Percentiles rank a stretch among this genome's conserved stretches.
These are phyloP conservation scores for Polydesmus complanatus DNA, from an alignment of 2,888 invertebrate genomes.

Conservation along the genomic window DNA sequence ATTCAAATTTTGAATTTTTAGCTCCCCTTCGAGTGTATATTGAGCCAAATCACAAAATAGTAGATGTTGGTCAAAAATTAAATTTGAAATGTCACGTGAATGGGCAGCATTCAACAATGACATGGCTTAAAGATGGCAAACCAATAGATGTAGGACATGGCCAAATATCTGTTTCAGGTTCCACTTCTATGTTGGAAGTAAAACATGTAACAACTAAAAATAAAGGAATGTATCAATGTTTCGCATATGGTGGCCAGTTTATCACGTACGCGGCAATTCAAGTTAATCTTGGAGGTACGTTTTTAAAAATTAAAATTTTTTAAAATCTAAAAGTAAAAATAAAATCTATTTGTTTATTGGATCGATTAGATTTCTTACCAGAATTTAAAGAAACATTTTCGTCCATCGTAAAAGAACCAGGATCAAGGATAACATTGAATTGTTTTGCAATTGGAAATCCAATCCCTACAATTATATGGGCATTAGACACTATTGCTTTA, in stretches of 20 bases:
- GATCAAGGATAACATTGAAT: background rate
- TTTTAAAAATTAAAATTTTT: no score
- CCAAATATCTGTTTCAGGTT: background rate
- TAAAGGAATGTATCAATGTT: slow-evolving; percentile 15
- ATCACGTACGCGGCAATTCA: slow-evolving; percentile 1
- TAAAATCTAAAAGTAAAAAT: no score
- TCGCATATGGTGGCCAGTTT: background rate
- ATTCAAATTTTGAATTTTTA: background rate
- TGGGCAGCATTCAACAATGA: slow-evolving; percentile 4
- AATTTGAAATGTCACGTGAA: slow-evolving; percentile 1
- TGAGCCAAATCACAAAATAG: background rate
- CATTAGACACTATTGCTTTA: background rate
- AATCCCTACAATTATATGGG: slow-evolving; percentile 1
- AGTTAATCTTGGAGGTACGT: slow-evolving; percentile 10
- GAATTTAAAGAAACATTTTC: slow-evolving; percentile 4
- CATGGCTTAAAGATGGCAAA: slow-evolving; percentile 9
- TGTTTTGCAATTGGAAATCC: slow-evolving; percentile 11
- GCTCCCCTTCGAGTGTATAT: background rate
- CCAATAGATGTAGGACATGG: background rate
- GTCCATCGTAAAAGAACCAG: background rate
- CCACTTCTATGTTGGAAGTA: background rate
- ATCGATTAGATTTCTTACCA: slow-evolving; percentile 5
- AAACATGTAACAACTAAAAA: background rate
- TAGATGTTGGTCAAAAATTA: slow-evolving; percentile 10
- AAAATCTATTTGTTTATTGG: background rate